Evolutionary conservation across 2,888 invertebrate genomes (phyloP).

Genomic region (Mycalesis mineus): DNA sequence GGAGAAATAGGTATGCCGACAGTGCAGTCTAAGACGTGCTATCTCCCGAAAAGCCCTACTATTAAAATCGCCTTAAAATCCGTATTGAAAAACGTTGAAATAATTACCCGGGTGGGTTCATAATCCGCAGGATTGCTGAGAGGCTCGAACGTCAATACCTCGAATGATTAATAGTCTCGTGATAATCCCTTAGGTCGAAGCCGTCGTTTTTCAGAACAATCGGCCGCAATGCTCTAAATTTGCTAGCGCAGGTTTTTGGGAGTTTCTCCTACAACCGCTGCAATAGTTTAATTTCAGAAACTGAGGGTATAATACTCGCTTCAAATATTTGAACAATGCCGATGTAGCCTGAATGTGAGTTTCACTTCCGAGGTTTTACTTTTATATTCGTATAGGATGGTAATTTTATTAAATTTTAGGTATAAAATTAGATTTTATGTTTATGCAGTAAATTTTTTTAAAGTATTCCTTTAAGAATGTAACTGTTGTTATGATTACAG

Average conservation of each 20-base stretch:
- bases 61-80: too few relatives aligned
- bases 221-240: slow-evolving; percentile 26
- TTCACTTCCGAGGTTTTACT: neutral
- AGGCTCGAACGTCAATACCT: slow-evolving; percentile 49
- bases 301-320: neutral
- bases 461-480: too few relatives aligned
- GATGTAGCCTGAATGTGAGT: neutral
- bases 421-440: too few relatives aligned
- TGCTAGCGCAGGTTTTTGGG: slow-evolving; percentile 18
- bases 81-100: slow-evolving; percentile 23
- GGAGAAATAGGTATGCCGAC: too few relatives aligned
- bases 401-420: too few relatives aligned
- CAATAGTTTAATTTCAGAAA: neutral
- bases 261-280: neutral
- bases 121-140: slow-evolving; percentile 49
- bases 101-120: slow-evolving; percentile 34
- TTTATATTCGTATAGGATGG: too few relatives aligned
- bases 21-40: too few relatives aligned
- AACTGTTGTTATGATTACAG: too few relatives aligned
- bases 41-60: too few relatives aligned
- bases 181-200: slow-evolving; percentile 49
- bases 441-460: too few relatives aligned
- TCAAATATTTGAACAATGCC: neutral
- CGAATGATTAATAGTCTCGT: slow-evolving; percentile 58
- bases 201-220: slow-evolving; percentile 43